Evolutionary conservation across 2,888 invertebrate genomes (phyloP).

Genomic region (Marasmarcha lunaedactyla): DNA sequence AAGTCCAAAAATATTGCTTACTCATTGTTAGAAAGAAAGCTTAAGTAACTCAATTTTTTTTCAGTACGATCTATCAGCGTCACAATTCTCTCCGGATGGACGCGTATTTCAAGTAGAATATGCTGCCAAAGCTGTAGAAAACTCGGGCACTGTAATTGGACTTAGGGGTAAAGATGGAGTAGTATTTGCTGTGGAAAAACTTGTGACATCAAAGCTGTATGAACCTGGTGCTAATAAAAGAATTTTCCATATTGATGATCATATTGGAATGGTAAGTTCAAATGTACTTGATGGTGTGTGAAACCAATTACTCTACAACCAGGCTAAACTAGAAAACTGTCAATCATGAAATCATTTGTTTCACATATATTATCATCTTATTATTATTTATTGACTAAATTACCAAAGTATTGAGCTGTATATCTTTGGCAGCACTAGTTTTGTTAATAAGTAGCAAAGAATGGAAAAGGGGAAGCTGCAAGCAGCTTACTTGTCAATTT

Average conservation of each 20-base stretch:
- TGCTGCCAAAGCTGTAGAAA: conserved; percentile 98
- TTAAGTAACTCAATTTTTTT: conserved; percentile 28
- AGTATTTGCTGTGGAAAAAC: conserved; percentile 97
- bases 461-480: no score
- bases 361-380: no score
- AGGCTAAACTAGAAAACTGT: background rate
- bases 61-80: conserved; percentile 99
- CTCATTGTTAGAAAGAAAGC: no score
- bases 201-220: conserved; percentile 92
- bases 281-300: background rate
- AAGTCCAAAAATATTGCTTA: no score
- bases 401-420: no score
- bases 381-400: no score
- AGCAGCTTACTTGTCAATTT: no score
- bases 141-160: conserved; percentile 95
- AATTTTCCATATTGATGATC: conserved; percentile 92
- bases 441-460: no score
- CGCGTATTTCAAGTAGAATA: conserved; percentile 99
- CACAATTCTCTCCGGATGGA: conserved; percentile 99
- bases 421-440: no score
- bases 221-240: conserved; percentile 92
- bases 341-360: no score
- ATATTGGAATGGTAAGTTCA: conserved; percentile 93
- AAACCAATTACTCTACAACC: background rate
- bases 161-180: conserved; percentile 96